Percentiles rank a stretch among this genome's conserved stretches.
Evolutionary conservation across 2,888 invertebrate species (phyloP).

Genomic region (Crematogaster levior): DNA sequence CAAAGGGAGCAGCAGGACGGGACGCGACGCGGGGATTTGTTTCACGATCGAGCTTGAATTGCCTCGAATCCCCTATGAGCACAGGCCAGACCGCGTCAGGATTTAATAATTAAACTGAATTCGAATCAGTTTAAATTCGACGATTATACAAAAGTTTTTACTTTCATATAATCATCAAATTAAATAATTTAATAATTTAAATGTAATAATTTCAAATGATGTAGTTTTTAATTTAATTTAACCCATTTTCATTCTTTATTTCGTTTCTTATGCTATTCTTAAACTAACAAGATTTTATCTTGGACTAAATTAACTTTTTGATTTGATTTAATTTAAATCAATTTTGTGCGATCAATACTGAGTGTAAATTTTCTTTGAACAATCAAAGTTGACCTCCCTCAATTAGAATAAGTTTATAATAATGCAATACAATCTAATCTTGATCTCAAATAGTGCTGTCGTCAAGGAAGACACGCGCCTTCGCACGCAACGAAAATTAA

Average conservation of each 20-base stretch:
- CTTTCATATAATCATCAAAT: too few relatives aligned
- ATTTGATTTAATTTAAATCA: not conserved
- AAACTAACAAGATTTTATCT: not conserved
- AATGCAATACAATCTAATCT: slow-evolving; percentile 22
- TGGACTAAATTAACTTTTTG: not conserved
- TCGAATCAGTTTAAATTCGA: not conserved
- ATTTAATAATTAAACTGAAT: slow-evolving; percentile 16
- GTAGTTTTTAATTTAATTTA: not conserved
- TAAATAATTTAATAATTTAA: not conserved
- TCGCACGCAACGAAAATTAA: slow-evolving; percentile 57
- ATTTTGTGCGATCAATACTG: not conserved
- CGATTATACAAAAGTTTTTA: not conserved
- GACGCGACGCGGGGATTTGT: slow-evolving; percentile 35
- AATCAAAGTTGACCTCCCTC: not conserved
- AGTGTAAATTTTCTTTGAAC: not conserved
- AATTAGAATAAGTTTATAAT: not conserved
- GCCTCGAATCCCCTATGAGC: slow-evolving; percentile 11
- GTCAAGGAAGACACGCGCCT: slow-evolving; percentile 44
- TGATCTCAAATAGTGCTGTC: slow-evolving; percentile 16
- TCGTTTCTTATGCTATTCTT: too few relatives aligned
- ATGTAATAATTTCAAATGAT: too few relatives aligned
- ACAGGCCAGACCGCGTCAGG: not conserved
- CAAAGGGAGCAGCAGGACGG: slow-evolving; percentile 55
- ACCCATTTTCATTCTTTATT: not conserved
- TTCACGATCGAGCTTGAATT: slow-evolving; percentile 49